Evolutionary conservation across 2,113 vertebrate genomes (phyloP).

Genomic region (Microtus montanus): DNA sequence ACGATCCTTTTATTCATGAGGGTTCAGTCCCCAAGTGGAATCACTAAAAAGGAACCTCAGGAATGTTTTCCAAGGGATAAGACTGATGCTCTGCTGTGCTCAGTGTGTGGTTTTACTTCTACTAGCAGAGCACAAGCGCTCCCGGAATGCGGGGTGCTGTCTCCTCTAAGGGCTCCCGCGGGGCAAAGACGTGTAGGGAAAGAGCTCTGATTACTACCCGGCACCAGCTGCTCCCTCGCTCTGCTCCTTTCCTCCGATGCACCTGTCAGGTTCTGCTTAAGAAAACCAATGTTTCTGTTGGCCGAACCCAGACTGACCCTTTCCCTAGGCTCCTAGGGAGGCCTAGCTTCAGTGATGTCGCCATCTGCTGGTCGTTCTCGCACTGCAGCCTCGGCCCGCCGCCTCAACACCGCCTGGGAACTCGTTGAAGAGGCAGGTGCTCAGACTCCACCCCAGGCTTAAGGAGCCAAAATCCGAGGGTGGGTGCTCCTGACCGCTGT

Average conservation of each 20-base stretch:
- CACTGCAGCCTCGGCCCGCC: not conserved
- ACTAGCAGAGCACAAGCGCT: not conserved
- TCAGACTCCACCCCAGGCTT: not conserved
- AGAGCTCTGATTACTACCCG: not conserved
- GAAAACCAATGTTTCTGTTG: constrained; percentile 20
- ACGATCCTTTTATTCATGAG: not conserved
- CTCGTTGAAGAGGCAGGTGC: not conserved
- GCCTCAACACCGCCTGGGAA: too few species aligned
- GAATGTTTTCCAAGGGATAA: not conserved
- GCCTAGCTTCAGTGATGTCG: not conserved
- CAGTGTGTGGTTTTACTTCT: not conserved
- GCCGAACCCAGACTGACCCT: not conserved
- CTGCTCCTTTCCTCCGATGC: not conserved
- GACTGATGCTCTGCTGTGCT: not conserved
- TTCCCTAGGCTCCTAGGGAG: not conserved
- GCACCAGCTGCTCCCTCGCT: constrained; percentile 24
- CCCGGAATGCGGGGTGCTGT: not conserved
- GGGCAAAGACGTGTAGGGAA: not conserved
- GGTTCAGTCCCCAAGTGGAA: not conserved
- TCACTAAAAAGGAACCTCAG: not conserved
- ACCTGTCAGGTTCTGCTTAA: not conserved
- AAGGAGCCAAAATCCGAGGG: not conserved
- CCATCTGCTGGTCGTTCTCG: constrained; percentile 58
- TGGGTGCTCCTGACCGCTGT: not conserved
- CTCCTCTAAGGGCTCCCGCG: not conserved